Percentiles rank a stretch among this genome's conserved stretches.
These are phyloP conservation scores for Antheraea pernyi DNA, from an alignment of 1,140 invertebrate species.

Conservation along the genomic window DNA sequence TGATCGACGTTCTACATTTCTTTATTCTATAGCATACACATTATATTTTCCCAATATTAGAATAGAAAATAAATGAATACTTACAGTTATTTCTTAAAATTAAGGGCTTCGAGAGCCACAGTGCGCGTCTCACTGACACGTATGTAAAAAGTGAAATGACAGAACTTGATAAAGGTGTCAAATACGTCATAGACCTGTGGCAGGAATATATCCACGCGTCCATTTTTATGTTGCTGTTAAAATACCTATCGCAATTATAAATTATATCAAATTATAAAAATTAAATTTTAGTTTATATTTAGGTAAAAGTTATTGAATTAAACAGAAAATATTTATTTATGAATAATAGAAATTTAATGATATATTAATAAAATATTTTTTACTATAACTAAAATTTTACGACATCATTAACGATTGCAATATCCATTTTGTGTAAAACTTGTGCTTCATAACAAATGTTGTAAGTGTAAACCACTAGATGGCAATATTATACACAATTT, in stretches of 20 bases:
- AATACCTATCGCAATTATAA: not conserved
- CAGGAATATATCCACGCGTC: conserved; percentile 46
- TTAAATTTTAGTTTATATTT: too few relatives aligned
- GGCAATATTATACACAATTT: too few relatives aligned
- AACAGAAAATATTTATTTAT: too few relatives aligned
- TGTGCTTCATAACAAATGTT: too few relatives aligned
- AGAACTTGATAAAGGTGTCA: conserved; percentile 38
- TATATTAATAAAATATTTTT: too few relatives aligned
- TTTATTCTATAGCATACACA: not conserved
- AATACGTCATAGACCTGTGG: conserved; percentile 29
- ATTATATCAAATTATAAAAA: too few relatives aligned
- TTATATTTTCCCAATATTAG: not conserved
- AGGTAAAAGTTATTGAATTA: too few relatives aligned
- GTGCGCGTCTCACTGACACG: conserved; percentile 69
- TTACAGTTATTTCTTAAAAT: conserved; percentile 68
- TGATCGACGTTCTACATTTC: not conserved
- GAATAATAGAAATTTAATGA: too few relatives aligned
- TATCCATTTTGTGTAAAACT: not conserved
- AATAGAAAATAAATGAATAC: conserved; percentile 32
- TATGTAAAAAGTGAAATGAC: conserved; percentile 71
- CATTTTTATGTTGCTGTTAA: conserved; percentile 35
- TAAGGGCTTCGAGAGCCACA: conserved; percentile 58
- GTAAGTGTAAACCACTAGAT: too few relatives aligned
- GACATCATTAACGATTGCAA: not conserved
- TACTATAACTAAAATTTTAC: too few relatives aligned